Evolutionary conservation across 2,797 vertebrate genomes (phyloP), one percentile per base, ranked within the genome.

Genomic region (Calcarius lapponicus): DNA sequence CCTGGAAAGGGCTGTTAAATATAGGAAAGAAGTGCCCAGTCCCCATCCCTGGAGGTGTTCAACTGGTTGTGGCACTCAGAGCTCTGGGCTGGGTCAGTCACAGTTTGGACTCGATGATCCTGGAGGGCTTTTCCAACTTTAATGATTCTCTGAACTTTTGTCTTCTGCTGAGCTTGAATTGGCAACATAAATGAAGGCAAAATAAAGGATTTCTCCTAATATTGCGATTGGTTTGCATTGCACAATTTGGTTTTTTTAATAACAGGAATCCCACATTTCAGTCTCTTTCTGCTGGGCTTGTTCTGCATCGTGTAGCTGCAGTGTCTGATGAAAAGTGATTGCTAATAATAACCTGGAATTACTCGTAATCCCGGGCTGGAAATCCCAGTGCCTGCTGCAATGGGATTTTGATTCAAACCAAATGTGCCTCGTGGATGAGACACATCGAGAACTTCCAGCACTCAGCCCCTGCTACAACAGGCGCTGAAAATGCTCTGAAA

Each of bases 321-420:
- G 54, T 0, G 50, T 13, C 74, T 11, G 88, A 86, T 78, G 88
- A 81, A 69, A 94, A 90, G 90, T 4, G 45, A 91, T 78, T 78
- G 70, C 78, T 88, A 74, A 91, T 64, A 95, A 95, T 71, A 88
- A 90, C 80, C 82, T 18, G 5, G 85, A 38, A 86, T 94, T 81
- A 50, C 73, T 83, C 47, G 34, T 90, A 88, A 95, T 83, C 93
- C 94, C 25, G 6, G 17, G 42, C 80, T 87, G 81, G 40, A 58
- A 80, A 80, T 50, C 94, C 95, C 22, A 24, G 45, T 62, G 90
- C 85, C 81, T 74, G 17, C 4, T 83, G 40, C 57, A 14, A 50
- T 42, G 87, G 85, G 93, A 3, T 54, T 86, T 83, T 88, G 90
- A 95, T 95, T 61, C 53, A 66, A 93, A 91, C 93, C 93, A 93